phyloP scores from a whole-genome alignment of 1,140 invertebrate genomes.

The Zaprionus gabonicus region DNA sequence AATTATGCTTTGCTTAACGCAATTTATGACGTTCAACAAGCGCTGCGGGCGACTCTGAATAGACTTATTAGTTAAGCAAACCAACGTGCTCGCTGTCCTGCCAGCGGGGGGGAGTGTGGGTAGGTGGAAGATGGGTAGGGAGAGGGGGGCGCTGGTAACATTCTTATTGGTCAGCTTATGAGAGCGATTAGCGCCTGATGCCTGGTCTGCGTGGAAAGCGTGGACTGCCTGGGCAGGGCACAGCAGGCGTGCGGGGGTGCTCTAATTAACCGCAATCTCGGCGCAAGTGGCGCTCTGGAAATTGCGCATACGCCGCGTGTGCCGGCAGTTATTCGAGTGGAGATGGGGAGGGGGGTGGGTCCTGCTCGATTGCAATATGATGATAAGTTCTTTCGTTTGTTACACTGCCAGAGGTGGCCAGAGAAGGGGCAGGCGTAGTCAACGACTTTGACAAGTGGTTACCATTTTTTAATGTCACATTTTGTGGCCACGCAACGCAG shows the following conservation, averaged over 20 bases:
- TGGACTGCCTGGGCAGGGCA: constrained; percentile 1
- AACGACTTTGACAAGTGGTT: constrained; percentile 70
- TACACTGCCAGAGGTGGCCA: background rate
- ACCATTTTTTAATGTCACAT: constrained; percentile 81
- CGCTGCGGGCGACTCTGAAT: constrained; percentile 32
- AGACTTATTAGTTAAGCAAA: constrained; percentile 36
- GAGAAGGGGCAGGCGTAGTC: background rate
- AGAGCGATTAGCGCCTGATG: constrained; percentile 35
- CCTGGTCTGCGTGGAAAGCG: background rate
- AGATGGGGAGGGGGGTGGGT: background rate
- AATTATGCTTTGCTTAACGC: constrained; percentile 28
- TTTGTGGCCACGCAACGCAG: constrained; percentile 52
- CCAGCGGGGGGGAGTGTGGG: background rate
- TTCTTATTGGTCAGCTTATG: constrained; percentile 33
- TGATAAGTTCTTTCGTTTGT: constrained; percentile 60
- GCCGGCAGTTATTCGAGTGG: constrained; percentile 35
- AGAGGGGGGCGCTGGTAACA: background rate
- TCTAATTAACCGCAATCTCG: constrained; percentile 50
- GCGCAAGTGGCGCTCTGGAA: constrained; percentile 28
- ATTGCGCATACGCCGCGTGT: constrained; percentile 67
- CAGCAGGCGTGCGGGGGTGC: background rate
- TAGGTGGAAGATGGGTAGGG: background rate
- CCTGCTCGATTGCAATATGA: constrained; percentile 34
- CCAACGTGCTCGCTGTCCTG: constrained; percentile 12
- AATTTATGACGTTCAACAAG: constrained; percentile 30